Evolutionary conservation across 1,140 invertebrate species (phyloP).

Genomic region (Drosophila nigromelanica): DNA sequence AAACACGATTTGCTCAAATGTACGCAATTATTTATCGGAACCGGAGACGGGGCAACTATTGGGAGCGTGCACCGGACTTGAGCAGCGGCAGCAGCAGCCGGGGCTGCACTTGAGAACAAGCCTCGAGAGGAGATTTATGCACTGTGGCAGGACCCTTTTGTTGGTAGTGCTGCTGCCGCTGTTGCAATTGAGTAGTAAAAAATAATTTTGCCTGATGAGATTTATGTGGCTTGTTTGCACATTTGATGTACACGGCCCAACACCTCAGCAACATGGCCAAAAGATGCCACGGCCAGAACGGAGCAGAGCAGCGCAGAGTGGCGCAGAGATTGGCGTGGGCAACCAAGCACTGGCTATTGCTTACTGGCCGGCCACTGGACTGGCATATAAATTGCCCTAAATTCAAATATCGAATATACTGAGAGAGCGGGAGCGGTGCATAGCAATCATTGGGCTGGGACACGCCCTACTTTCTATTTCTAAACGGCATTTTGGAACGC

Average conservation of each 20-base stretch:
- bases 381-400: constrained; percentile 69
- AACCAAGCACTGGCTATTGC: not conserved
- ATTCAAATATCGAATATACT: constrained; percentile 11
- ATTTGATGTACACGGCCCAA: constrained; percentile 76
- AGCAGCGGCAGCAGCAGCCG: constrained; percentile 16
- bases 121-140: constrained; percentile 55
- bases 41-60: constrained; percentile 56
- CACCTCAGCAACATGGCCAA: constrained; percentile 55
- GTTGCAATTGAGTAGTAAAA: constrained; percentile 81
- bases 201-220: constrained; percentile 79
- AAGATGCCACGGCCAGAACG: constrained; percentile 34
- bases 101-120: constrained; percentile 60
- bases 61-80: constrained; percentile 2
- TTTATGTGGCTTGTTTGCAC: constrained; percentile 83
- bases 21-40: constrained; percentile 83
- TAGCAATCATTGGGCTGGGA: constrained; percentile 11
- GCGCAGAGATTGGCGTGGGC: constrained; percentile 14
- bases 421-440: not conserved
- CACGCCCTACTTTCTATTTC: constrained; percentile 79
- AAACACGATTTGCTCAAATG: constrained; percentile 83
- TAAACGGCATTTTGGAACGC: constrained; percentile 56
- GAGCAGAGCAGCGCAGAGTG: constrained; percentile 8
- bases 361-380: constrained; percentile 24
- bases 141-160: constrained; percentile 48
- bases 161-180: constrained; percentile 44